Conservation (phyloP, 2,888 invertebrate species). For the Seira sanloemensis region DNA sequence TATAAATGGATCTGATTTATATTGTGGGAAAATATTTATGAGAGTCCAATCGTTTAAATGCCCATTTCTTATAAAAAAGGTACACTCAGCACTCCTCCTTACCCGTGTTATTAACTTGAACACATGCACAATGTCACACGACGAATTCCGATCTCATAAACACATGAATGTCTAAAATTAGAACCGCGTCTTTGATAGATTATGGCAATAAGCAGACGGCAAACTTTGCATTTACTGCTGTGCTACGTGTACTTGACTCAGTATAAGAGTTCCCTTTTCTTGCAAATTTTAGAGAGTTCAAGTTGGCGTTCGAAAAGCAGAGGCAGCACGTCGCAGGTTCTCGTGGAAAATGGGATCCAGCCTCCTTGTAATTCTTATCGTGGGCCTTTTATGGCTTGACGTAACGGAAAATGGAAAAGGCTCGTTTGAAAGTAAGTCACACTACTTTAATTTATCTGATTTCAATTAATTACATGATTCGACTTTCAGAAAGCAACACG, state of each 20-base stretch:
- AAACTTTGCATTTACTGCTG: no score
- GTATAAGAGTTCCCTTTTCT: constrained; percentile 26
- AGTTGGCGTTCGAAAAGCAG: constrained; percentile 67
- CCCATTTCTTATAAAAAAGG: no score
- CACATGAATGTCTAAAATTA: constrained; percentile 51
- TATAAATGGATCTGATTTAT: no score
- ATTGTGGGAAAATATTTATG: no score
- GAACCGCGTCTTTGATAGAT: constrained; percentile 37
- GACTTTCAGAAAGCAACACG: constrained; percentile 69
- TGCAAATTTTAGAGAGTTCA: constrained; percentile 67
- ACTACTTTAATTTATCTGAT: not conserved
- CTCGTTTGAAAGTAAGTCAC: constrained; percentile 70
- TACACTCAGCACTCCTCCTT: no score
- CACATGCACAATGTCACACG: constrained; percentile 52
- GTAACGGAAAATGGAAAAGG: constrained; percentile 73
- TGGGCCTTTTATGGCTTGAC: constrained; percentile 71
- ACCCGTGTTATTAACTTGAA: no score
- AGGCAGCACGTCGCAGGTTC: constrained; percentile 68
- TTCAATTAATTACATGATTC: constrained; percentile 6
- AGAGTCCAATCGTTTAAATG: no score
- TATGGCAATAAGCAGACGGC: not conserved
- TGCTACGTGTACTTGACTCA: constrained; percentile 35
- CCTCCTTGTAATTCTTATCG: constrained; percentile 64
- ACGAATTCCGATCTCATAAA: constrained; percentile 33
- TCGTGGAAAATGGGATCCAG: constrained; percentile 70